These are phyloP conservation scores for Acyrthosiphon pisum DNA, from an alignment of 1,140 invertebrate genomes.

Conservation along the genomic window DNA sequence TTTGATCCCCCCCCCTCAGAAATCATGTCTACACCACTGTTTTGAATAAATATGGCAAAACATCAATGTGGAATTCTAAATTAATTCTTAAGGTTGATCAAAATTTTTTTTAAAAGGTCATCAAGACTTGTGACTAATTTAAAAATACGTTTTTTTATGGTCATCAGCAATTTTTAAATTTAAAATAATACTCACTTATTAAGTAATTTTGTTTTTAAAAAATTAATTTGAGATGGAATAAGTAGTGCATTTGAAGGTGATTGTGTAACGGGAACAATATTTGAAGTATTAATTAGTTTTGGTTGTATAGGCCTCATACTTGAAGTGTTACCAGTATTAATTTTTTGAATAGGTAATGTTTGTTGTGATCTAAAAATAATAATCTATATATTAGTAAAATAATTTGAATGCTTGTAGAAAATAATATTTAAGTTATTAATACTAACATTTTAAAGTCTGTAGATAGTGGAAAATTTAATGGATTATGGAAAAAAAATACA, in stretches of 20 bases:
- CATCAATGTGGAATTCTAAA: not conserved
- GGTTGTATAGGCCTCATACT: not conserved
- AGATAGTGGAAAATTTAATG: not conserved
- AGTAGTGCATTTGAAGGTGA: not conserved
- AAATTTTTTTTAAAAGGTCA: not conserved
- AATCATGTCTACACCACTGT: too few relatives aligned
- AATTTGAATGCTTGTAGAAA: not conserved
- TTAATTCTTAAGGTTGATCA: not conserved
- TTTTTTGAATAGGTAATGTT: not conserved
- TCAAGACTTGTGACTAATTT: not conserved
- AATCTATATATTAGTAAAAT: not conserved
- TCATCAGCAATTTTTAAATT: not conserved
- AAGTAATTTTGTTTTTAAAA: not conserved
- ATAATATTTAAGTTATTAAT: too few relatives aligned
- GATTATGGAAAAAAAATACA: not conserved
- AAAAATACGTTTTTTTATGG: not conserved
- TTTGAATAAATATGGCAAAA: too few relatives aligned
- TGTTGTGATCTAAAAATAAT: constrained; percentile 5
- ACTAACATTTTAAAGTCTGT: not conserved
- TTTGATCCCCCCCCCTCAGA: too few relatives aligned
- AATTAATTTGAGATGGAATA: not conserved
- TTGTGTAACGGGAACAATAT: not conserved
- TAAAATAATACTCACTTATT: constrained; percentile 10
- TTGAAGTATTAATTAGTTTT: not conserved
- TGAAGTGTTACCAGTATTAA: not conserved